Evolutionary conservation across 2,888 invertebrate genomes (phyloP).

Genomic region (Drosophila seclusa): DNA sequence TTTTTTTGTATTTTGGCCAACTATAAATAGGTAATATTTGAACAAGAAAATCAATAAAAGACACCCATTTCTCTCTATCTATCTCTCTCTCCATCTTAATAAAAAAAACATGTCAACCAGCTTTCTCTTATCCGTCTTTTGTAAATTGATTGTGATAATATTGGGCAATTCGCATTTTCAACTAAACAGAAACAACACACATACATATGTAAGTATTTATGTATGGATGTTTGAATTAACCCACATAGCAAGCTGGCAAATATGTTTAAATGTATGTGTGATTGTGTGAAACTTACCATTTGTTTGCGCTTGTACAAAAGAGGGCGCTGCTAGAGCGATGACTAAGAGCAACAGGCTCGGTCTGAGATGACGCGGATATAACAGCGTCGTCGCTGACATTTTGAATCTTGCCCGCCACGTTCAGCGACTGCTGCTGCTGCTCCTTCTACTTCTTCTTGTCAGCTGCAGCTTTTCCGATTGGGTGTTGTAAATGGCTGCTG

Average conservation of each 20-base stretch:
- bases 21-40: neutral
- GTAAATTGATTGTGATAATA: constrained; percentile 20
- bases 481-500: neutral
- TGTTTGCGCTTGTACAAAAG: constrained; percentile 20
- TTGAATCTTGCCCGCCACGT: constrained; percentile 2
- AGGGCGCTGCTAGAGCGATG: constrained; percentile 5
- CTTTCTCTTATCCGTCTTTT: constrained; percentile 47
- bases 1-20: neutral
- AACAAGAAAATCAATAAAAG: neutral
- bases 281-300: constrained; percentile 29
- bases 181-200: neutral
- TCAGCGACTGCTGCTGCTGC: neutral
- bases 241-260: neutral
- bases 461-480: too few relatives aligned
- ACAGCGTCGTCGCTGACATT: constrained; percentile 1
- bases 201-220: neutral
- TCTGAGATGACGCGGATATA: neutral
- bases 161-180: constrained; percentile 12
- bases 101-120: constrained; percentile 30
- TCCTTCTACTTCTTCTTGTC: neutral
- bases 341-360: constrained; percentile 19
- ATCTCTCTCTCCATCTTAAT: neutral
- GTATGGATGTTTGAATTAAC: neutral
- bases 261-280: neutral
- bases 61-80: neutral